Conservation (phyloP, 2,113 vertebrate genomes). For the Ochotona curzoniae region DNA sequence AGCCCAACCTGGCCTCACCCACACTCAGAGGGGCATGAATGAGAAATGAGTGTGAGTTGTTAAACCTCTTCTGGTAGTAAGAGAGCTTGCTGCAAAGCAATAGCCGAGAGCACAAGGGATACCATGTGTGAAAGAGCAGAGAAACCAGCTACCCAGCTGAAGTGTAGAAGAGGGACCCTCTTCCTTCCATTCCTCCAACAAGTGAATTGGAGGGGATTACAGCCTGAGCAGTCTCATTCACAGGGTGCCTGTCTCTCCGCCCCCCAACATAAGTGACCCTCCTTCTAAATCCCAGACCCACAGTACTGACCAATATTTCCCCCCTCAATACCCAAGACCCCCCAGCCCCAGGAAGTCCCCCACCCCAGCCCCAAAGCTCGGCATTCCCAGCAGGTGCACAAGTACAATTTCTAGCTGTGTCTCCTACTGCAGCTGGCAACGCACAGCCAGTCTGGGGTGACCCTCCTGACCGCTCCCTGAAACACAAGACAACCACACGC, state of each 20-base stretch:
- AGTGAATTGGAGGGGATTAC: no score
- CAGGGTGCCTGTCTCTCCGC: not conserved
- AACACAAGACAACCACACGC: not conserved
- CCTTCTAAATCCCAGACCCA: not conserved
- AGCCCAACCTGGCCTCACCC: not conserved
- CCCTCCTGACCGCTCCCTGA: not conserved
- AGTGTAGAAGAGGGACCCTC: accelerated
- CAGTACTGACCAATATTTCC: not conserved
- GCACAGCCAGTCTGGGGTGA: not conserved
- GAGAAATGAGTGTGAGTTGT: not conserved
- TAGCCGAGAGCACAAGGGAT: not conserved
- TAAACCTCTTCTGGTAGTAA: accelerated
- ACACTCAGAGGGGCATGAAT: accelerated
- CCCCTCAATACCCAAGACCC: not conserved
- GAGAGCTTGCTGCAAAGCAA: not conserved
- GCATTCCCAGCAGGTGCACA: no score
- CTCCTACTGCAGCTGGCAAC: not conserved
- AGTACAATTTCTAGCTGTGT: no score
- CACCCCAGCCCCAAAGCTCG: no score
- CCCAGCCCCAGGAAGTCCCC: no score
- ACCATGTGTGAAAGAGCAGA: not conserved
- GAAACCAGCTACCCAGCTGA: accelerated
- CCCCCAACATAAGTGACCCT: not conserved
- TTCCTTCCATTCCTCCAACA: not conserved
- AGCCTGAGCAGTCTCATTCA: not conserved